Evolutionary conservation across 2,797 vertebrate genomes (phyloP).

Genomic region (Lophotriccus pileatus): DNA sequence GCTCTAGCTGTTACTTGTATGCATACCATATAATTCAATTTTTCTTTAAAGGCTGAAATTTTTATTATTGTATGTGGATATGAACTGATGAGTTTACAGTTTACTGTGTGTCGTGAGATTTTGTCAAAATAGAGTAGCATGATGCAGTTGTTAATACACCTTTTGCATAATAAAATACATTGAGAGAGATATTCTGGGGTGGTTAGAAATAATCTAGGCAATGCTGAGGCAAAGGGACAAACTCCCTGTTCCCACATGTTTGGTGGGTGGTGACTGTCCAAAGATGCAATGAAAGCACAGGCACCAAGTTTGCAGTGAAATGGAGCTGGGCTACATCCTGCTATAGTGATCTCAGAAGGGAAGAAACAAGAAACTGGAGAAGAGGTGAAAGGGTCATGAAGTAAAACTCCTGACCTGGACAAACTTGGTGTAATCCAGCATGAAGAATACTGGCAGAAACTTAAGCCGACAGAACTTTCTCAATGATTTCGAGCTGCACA

Average conservation of each 20-base stretch:
- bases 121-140: background rate
- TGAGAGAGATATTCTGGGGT: background rate
- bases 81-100: background rate
- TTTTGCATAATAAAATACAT: background rate
- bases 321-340: background rate
- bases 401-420: background rate
- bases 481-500: background rate
- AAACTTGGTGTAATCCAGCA: background rate
- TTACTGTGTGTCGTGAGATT: background rate
- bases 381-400: background rate
- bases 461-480: background rate
- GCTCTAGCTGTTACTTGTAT: background rate
- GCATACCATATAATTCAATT: background rate
- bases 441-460: background rate
- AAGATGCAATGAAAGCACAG: fast-evolving
- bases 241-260: background rate
- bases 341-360: background rate
- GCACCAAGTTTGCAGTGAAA: background rate
- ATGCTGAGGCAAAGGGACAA: background rate
- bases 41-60: background rate
- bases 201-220: background rate
- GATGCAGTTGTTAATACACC: background rate
- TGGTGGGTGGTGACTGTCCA: background rate
- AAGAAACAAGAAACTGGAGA: background rate
- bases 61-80: background rate